phyloP scores from a whole-genome alignment of 2,797 vertebrate genomes.

The Enteromius argenteus region DNA sequence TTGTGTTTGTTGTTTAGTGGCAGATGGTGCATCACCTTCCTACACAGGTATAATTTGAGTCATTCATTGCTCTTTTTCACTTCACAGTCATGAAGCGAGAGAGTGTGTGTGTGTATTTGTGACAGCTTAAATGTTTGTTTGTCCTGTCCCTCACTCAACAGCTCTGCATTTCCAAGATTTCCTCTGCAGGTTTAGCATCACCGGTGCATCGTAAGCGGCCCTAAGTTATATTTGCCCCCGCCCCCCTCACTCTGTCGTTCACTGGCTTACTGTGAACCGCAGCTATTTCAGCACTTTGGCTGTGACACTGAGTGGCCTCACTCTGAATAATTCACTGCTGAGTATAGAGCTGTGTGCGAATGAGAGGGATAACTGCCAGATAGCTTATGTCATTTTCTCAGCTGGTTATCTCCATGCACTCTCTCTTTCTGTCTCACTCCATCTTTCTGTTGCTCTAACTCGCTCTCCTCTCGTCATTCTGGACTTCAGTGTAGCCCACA shows the following conservation, averaged over 20 bases:
- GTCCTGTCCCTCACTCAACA: slow-evolving; percentile 4
- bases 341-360: slow-evolving; percentile 28
- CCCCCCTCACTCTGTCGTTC: slow-evolving; percentile 6
- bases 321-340: slow-evolving; percentile 52
- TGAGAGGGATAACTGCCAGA: slow-evolving; percentile 42
- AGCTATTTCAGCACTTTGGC: slow-evolving; percentile 57
- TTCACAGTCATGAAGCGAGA: background rate
- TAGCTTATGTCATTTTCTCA: slow-evolving; percentile 56
- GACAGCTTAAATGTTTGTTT: background rate
- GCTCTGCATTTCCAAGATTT: slow-evolving; percentile 9
- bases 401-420: slow-evolving; percentile 36
- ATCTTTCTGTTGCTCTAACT: slow-evolving; percentile 7
- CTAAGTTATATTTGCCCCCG: slow-evolving; percentile 9
- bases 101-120: background rate
- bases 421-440: slow-evolving; percentile 32
- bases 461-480: background rate
- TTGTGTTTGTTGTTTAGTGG: background rate
- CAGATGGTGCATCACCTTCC: background rate
- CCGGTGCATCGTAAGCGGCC: slow-evolving; percentile 1
- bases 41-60: background rate
- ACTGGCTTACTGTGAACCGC: background rate
- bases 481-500: slow-evolving; percentile 11
- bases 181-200: slow-evolving; percentile 24
- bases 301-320: slow-evolving; percentile 53
- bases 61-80: slow-evolving; percentile 2